These are phyloP conservation scores for Aramus guarauna DNA, from an alignment of 2,113 vertebrate species.

Conservation along the genomic window DNA sequence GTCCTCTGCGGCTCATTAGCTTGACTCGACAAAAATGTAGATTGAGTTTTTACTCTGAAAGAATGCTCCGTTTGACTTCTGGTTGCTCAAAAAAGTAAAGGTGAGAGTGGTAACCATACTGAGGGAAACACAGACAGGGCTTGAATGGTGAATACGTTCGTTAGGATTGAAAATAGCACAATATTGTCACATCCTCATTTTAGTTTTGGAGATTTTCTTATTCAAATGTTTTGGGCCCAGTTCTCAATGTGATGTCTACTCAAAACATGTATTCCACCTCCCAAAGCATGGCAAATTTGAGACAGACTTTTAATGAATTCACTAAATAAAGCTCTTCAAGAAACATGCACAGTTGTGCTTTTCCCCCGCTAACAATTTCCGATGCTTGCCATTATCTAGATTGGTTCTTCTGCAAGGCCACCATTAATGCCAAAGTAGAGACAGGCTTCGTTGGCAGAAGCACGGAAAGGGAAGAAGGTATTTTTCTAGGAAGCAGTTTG, in stretches of 20 bases:
- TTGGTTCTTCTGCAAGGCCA: not conserved
- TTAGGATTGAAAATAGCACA: not conserved
- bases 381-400: not conserved
- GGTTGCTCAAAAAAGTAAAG: not conserved
- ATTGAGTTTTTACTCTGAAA: not conserved
- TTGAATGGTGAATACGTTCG: not conserved
- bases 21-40: not conserved
- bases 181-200: not conserved
- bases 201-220: not conserved
- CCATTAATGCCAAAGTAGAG: not conserved
- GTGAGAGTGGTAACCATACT: fast-evolving
- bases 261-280: not conserved
- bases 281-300: not conserved
- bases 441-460: not conserved
- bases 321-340: not conserved
- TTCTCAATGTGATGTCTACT: not conserved
- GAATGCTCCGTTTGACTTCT: not conserved
- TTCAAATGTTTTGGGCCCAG: not conserved
- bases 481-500: not conserved
- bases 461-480: not conserved
- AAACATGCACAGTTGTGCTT: not conserved
- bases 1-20: not conserved
- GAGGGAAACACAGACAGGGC: not conserved
- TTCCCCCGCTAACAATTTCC: not conserved
- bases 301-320: not conserved